These are phyloP conservation scores for Drosophila gaucha DNA, from an alignment of 2,888 invertebrate genomes.

Conservation along the genomic window DNA sequence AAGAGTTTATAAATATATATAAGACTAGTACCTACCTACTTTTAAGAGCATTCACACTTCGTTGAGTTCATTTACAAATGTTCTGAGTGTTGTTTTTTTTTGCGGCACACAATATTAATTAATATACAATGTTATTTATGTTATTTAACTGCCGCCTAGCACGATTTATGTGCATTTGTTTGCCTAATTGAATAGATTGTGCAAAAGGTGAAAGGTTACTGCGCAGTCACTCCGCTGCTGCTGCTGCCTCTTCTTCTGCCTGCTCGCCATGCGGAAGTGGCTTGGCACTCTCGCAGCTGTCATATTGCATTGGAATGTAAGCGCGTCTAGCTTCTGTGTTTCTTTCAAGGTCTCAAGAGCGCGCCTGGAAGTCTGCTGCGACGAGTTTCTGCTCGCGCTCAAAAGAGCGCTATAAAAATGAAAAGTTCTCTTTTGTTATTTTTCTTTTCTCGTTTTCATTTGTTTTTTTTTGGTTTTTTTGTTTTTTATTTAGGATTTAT, in stretches of 20 bases:
- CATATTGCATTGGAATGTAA: no score
- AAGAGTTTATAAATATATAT: no score
- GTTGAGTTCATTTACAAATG: background rate
- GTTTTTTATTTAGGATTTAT: conserved; percentile 72
- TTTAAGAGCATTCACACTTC: conserved; percentile 7
- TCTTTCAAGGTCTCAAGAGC: no score
- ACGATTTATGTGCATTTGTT: conserved; percentile 32
- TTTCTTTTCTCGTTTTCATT: conserved; percentile 32
- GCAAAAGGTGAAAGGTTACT: conserved; percentile 54
- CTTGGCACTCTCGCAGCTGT: conserved; percentile 8
- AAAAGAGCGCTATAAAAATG: conserved; percentile 11
- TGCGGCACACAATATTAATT: conserved; percentile 39
- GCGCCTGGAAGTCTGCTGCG: conserved; percentile 36
- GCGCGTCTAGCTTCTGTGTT: no score
- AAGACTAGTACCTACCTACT: no score
- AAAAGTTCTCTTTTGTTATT: conserved; percentile 4
- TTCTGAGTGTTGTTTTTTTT: conserved; percentile 1
- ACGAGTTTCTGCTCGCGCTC: conserved; percentile 2
- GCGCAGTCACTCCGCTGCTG: conserved; percentile 7
- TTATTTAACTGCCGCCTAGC: conserved; percentile 7
- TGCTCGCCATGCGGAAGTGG: conserved; percentile 46
- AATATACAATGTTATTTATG: conserved; percentile 25
- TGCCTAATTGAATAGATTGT: conserved; percentile 43
- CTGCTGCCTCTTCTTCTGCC: background rate
- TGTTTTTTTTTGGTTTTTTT: conserved; percentile 31